Percentiles rank a stretch among this genome's conserved stretches.
phyloP scores from a whole-genome alignment of 1,140 invertebrate genomes.

The Augochlora pura region DNA sequence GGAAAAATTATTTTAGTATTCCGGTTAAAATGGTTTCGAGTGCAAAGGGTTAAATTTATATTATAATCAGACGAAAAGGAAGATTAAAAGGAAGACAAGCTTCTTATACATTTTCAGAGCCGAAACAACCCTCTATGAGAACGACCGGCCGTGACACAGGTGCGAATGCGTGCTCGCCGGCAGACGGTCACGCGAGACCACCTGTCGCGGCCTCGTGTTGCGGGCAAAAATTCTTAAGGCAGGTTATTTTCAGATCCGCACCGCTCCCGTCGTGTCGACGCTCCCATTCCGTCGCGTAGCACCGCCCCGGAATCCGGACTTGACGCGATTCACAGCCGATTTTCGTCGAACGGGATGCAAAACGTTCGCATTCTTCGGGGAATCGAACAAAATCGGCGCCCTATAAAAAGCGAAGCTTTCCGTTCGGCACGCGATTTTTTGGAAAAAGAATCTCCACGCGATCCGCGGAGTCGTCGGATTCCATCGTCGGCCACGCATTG shows the following conservation, averaged over 20 bases:
- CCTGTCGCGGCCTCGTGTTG: not conserved
- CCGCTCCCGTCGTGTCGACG: not conserved
- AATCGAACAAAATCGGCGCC: not conserved
- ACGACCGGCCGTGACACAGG: conserved; percentile 1
- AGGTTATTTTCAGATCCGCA: conserved; percentile 9
- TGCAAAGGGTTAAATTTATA: too few species aligned
- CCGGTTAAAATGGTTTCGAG: too few species aligned
- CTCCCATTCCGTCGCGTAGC: not conserved
- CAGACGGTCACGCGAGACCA: not conserved
- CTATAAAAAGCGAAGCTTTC: not conserved
- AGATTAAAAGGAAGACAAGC: too few species aligned
- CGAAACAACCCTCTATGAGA: not conserved
- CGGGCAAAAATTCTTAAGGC: not conserved
- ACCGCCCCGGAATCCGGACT: too few species aligned
- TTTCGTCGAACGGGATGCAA: not conserved
- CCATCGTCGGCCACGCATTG: not conserved
- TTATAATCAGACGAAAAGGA: too few species aligned
- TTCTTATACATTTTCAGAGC: too few species aligned
- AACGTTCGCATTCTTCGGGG: not conserved
- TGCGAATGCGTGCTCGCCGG: not conserved
- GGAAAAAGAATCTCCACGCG: not conserved
- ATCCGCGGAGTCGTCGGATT: not conserved
- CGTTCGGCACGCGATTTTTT: not conserved
- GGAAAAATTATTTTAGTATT: too few species aligned
- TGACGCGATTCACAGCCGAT: not conserved